Base-by-base conservation (phyloP, 53 echinoderm and acorn worm genomes). In the Holothuria leucospilota region DNA sequence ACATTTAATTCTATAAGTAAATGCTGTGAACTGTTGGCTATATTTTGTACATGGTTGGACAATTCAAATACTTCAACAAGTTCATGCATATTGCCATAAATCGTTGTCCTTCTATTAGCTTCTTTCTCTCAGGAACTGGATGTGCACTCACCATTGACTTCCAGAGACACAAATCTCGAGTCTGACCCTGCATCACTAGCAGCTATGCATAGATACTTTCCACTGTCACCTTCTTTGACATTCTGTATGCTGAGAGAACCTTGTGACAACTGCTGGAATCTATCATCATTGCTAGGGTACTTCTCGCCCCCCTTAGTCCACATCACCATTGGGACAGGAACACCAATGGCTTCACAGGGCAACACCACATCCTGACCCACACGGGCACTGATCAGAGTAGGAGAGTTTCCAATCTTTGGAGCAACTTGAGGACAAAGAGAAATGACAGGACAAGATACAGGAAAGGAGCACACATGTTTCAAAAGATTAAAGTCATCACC, bases 101-200 rank as follows among this genome's bases (percentile, higher is more conserved):
- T 34, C 34, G 3, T 34, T 3, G 3, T 34, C 34, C 3, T 34
- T 34, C 34, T 34, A 1, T 2, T 14, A 64, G 65, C 27, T 23
- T 8, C 8, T 64, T 6, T 64, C 27, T 64, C 65, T 64, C 65
- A 64, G 65, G 27, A 9, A 16, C 3, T 64, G 6, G 23, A 12
- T 64, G 14, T 29, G 13, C 60, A 68, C 91, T 82, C 74, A 95
- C 95, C 92, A 27, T 90, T 82, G 53, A 98, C 93, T 27, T 58
- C 63, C 2, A 98, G 89, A 8, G 66, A 88, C 14, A 97, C 92
- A 28, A 69, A 77, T 56, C 59, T 93, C 13, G 90, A 73, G 6
- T 92, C 95, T 1, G 99, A 90, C 16, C 99, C 99, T 30, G 99
- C 99, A 16, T 90, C 86, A 63, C 91, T 98, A 56, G 88, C 88